A percentile compares a stretch with the other conserved stretches of the same genome.
These are phyloP conservation scores for Ceratina calcarata DNA, from an alignment of 1,140 invertebrate genomes.

Conservation along the genomic window DNA sequence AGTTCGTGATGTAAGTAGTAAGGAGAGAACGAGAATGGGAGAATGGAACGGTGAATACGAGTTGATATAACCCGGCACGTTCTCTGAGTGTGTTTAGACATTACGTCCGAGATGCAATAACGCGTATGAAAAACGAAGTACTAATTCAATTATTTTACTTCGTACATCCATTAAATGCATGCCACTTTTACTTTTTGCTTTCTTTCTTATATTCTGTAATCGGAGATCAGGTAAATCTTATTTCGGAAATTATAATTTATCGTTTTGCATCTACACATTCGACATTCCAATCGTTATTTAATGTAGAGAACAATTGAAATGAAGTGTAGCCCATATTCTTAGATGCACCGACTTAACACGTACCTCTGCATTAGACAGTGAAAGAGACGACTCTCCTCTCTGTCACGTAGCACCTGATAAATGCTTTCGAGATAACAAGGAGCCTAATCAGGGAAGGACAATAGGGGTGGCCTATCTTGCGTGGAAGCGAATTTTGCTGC, in stretches of 20 bases:
- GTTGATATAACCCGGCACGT: no score
- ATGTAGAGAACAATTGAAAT: neutral
- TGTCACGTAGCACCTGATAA: constrained; percentile 37
- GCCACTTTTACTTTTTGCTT: no score
- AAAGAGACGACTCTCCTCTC: constrained; percentile 15
- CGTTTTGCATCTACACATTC: no score
- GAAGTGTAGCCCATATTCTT: neutral
- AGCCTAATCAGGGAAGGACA: constrained; percentile 47
- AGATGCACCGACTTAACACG: neutral
- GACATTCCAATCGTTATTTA: no score
- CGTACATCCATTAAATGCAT: no score
- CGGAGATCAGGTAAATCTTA: no score
- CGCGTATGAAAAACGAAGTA: no score
- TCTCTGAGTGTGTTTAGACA: neutral
- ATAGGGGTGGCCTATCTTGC: constrained; percentile 37
- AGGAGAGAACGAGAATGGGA: neutral
- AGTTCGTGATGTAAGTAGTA: neutral
- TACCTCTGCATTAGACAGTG: constrained; percentile 1
- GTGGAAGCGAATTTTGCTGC: constrained; percentile 49
- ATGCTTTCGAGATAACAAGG: constrained; percentile 49
- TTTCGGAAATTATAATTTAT: no score
- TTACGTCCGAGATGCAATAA: neutral
- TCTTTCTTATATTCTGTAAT: no score
- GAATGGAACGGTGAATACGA: neutral
- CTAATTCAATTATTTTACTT: no score